These are phyloP conservation scores for Furcula furcula DNA, from an alignment of 2,888 invertebrate species.

Conservation along the genomic window DNA sequence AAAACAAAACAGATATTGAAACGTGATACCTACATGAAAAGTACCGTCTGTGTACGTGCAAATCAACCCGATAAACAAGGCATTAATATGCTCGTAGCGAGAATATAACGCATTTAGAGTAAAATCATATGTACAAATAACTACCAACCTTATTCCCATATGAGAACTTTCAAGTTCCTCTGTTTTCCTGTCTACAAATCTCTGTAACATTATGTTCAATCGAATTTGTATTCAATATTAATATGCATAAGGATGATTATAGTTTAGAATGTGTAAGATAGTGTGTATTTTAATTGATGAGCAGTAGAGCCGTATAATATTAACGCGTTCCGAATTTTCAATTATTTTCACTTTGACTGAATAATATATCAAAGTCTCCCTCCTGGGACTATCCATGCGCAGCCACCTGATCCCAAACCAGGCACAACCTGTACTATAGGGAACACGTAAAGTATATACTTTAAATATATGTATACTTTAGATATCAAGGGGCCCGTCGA, in stretches of 20 bases:
- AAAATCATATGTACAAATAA: constrained; percentile 3
- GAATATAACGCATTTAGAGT: constrained; percentile 14
- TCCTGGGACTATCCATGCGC: too few species aligned
- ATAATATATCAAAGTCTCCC: too few species aligned
- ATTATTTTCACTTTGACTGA: too few species aligned
- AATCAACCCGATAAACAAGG: constrained; percentile 33
- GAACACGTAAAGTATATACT: too few species aligned
- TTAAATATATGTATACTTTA: too few species aligned
- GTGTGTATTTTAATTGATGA: constrained; percentile 18
- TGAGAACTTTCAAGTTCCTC: constrained; percentile 10
- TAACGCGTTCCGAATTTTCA: constrained; percentile 11
- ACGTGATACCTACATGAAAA: not conserved
- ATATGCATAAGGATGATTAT: not conserved
- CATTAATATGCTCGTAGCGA: too few species aligned
- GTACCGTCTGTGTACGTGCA: constrained; percentile 19
- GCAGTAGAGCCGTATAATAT: constrained; percentile 11
- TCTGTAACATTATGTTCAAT: constrained; percentile 1
- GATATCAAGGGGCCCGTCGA: too few species aligned
- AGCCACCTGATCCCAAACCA: too few species aligned
- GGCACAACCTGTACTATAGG: too few species aligned
- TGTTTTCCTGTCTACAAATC: constrained; percentile 3
- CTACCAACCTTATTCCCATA: constrained; percentile 7
- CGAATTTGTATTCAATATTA: constrained; percentile 10
- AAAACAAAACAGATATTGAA: too few species aligned
- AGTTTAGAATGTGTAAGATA: constrained; percentile 1